These are phyloP conservation scores for Penaeus vannamei DNA, from an alignment of 1,140 invertebrate genomes.

Conservation along the genomic window DNA sequence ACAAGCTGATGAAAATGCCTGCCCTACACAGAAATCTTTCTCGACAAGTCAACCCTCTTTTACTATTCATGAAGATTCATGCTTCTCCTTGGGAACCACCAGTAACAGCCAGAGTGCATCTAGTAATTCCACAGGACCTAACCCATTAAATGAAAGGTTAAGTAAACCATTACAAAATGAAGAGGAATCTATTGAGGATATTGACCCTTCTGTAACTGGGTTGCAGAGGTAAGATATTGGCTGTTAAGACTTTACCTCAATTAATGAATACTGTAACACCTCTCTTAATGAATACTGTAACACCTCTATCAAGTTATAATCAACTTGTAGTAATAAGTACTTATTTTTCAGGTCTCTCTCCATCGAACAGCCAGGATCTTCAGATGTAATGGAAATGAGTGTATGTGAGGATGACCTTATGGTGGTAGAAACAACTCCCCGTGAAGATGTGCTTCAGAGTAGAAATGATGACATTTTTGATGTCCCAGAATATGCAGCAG, in stretches of 20 bases:
- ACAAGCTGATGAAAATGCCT: constrained; percentile 43
- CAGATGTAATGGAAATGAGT: constrained; percentile 63
- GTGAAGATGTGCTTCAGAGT: constrained; percentile 56
- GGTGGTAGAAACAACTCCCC: constrained; percentile 50
- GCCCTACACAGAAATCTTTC: constrained; percentile 9
- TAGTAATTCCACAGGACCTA: background rate
- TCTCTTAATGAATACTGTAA: background rate
- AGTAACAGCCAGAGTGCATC: background rate
- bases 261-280: background rate
- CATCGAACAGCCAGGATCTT: constrained; percentile 1
- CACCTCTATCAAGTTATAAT: background rate
- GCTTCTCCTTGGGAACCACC: constrained; percentile 40
- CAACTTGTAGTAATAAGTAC: too few relatives aligned
- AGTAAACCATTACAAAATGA: constrained; percentile 5
- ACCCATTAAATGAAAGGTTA: constrained; percentile 37
- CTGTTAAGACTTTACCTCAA: background rate
- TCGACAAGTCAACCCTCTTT: constrained; percentile 41
- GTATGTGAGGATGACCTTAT: constrained; percentile 56
- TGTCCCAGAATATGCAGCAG: constrained; percentile 81
- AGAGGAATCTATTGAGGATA: constrained; percentile 18
- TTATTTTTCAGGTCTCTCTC: constrained; percentile 1
- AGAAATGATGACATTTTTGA: constrained; percentile 62
- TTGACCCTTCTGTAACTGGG: background rate
- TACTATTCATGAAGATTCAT: constrained; percentile 57
- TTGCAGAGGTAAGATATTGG: background rate